A percentile compares a stretch with the other conserved stretches of the same genome.
Evolutionary conservation across 2,113 vertebrate genomes (phyloP).

Genomic region (Butastur rufipennis): DNA sequence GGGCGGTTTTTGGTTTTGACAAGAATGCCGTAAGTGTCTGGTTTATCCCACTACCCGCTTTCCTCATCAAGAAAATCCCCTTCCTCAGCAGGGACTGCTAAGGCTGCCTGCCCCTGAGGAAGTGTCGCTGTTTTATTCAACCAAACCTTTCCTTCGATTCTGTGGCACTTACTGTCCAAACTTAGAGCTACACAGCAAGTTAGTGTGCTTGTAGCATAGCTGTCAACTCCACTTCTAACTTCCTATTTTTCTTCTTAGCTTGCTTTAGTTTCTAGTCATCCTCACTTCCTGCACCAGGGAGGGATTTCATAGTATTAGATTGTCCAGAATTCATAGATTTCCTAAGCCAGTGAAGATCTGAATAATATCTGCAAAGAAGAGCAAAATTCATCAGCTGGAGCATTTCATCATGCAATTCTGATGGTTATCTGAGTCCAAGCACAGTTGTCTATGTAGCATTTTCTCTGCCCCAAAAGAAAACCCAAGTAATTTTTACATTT

Average conservation of each 20-base stretch:
- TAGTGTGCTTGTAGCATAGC: fast-evolving
- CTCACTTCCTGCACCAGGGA: neutral
- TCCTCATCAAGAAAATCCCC: neutral
- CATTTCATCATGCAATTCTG: neutral
- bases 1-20: fast-evolving
- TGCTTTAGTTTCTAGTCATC: neutral
- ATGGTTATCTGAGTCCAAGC: neutral
- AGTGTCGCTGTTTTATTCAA: fast-evolving
- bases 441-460: fast-evolving
- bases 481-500: neutral
- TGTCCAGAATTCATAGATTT: neutral
- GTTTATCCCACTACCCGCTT: fast-evolving
- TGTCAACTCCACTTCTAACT: fast-evolving
- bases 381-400: neutral
- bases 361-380: neutral
- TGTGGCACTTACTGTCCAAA: fast-evolving
- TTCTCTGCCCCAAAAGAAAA: neutral
- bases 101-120: neutral
- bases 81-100: no score
- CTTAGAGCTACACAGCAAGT: fast-evolving
- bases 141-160: fast-evolving
- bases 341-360: neutral
- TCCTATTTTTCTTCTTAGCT: fast-evolving
- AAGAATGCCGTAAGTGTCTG: fast-evolving
- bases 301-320: neutral